Conservation (phyloP, 2,113 vertebrate species). For the Barbus barbus region DNA sequence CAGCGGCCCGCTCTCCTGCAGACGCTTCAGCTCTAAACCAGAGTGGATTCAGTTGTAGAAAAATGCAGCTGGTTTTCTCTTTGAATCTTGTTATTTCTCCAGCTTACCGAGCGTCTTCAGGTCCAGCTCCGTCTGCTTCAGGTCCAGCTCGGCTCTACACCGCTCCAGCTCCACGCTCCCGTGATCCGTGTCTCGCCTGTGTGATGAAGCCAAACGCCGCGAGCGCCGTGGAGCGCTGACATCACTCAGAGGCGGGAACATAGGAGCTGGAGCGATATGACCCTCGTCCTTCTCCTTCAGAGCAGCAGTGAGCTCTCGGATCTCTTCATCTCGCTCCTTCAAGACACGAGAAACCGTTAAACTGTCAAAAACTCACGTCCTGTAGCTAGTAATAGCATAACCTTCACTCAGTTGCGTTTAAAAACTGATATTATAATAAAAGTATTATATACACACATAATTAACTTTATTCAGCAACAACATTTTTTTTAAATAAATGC, state of each 20-base stretch:
- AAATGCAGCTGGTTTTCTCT: too few relatives aligned
- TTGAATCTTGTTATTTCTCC: too few relatives aligned
- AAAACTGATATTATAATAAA: too few relatives aligned
- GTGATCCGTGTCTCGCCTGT: neutral
- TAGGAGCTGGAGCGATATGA: neutral
- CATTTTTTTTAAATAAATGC: too few relatives aligned
- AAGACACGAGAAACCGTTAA: neutral
- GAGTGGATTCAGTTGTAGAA: neutral
- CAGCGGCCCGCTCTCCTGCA: conserved; percentile 78
- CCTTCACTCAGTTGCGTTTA: too few relatives aligned
- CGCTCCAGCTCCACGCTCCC: conserved; percentile 49
- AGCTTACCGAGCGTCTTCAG: conserved; percentile 74
- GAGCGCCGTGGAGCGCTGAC: conserved; percentile 75
- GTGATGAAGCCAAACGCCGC: conserved; percentile 68
- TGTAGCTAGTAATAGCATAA: too few relatives aligned
- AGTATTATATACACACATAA: too few relatives aligned
- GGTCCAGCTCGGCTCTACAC: conserved; percentile 72
- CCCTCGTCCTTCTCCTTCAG: conserved; percentile 69
- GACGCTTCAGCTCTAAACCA: conserved; percentile 78
- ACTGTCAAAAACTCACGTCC: neutral
- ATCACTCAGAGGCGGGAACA: neutral
- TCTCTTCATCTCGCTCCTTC: conserved; percentile 89
- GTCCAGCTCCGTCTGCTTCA: conserved; percentile 75
- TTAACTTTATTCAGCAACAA: too few relatives aligned
- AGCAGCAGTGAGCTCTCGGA: conserved; percentile 76